phyloP scores from a whole-genome alignment of 2,113 vertebrate species.

The Chionis minor region DNA sequence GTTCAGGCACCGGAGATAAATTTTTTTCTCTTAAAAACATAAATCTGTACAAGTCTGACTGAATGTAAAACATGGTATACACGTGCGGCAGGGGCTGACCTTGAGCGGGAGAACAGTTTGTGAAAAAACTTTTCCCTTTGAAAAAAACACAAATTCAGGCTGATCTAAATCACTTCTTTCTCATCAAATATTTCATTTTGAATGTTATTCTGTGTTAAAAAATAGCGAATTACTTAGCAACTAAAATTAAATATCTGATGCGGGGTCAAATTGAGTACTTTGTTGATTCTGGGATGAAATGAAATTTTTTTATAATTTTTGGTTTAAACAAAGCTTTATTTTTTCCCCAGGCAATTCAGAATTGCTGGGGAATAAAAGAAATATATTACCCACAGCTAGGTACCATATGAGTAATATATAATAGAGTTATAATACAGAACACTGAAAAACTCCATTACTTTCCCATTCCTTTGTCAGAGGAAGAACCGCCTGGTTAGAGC shows the following conservation, averaged over 20 bases:
- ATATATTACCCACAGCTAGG: neutral
- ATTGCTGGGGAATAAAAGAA: constrained; percentile 17
- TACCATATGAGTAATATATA: constrained; percentile 8
- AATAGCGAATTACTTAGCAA: neutral
- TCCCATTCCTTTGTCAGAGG: neutral
- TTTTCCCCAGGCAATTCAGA: neutral
- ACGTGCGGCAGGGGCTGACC: neutral
- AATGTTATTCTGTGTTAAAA: neutral
- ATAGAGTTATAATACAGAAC: neutral
- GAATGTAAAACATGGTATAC: neutral
- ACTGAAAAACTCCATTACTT: neutral
- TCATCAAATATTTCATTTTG: neutral
- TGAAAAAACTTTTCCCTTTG: neutral
- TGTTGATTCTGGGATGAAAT: neutral
- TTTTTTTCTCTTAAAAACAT: neutral
- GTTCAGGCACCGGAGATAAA: neutral
- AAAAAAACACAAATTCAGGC: neutral
- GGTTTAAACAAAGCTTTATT: neutral
- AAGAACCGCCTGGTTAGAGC: neutral
- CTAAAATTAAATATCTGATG: neutral
- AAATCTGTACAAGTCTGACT: neutral
- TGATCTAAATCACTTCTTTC: neutral
- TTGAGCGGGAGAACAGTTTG: neutral
- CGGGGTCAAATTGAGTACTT: neutral
- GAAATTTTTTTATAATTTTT: neutral